Evolutionary conservation across 2,888 invertebrate species (phyloP).

Genomic region (Tromatobia lineatoria): DNA sequence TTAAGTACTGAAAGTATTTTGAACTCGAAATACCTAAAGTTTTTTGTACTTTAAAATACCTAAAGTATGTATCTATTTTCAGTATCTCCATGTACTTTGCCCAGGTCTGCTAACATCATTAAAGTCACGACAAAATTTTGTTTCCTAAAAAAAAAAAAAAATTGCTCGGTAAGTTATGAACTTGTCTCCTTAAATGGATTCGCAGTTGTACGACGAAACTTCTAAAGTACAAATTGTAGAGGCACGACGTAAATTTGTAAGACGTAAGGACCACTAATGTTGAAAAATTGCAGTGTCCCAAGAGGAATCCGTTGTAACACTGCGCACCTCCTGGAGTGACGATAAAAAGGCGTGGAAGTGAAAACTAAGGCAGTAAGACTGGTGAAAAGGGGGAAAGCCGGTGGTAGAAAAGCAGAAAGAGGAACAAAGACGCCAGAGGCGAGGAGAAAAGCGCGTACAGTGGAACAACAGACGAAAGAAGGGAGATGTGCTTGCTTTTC

Average conservation of each 20-base stretch:
- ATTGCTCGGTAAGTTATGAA: neutral
- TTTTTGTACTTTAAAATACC: too few species aligned
- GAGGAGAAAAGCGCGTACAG: constrained; percentile 12
- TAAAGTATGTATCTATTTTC: too few species aligned
- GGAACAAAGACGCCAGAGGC: neutral
- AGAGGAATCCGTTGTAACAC: neutral
- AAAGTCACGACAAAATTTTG: neutral
- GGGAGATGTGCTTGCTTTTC: constrained; percentile 29
- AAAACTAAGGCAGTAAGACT: constrained; percentile 16
- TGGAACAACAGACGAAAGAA: constrained; percentile 25
- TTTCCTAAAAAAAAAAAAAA: neutral
- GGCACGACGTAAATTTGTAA: neutral
- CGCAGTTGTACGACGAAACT: neutral
- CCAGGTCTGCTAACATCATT: too few species aligned
- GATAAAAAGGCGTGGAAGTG: constrained; percentile 28
- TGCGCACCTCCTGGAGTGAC: neutral
- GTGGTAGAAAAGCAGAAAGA: neutral
- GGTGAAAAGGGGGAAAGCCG: neutral
- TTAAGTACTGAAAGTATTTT: too few species aligned
- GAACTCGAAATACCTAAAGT: too few species aligned
- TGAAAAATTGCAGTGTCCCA: constrained; percentile 6
- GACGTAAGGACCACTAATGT: neutral
- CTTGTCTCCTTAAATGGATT: neutral
- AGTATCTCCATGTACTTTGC: too few species aligned
- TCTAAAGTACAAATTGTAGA: neutral